A percentile compares a stretch with the other conserved stretches of the same genome.
phyloP scores from a whole-genome alignment of 1,140 invertebrate genomes.

The Cecropterus lyciades region DNA sequence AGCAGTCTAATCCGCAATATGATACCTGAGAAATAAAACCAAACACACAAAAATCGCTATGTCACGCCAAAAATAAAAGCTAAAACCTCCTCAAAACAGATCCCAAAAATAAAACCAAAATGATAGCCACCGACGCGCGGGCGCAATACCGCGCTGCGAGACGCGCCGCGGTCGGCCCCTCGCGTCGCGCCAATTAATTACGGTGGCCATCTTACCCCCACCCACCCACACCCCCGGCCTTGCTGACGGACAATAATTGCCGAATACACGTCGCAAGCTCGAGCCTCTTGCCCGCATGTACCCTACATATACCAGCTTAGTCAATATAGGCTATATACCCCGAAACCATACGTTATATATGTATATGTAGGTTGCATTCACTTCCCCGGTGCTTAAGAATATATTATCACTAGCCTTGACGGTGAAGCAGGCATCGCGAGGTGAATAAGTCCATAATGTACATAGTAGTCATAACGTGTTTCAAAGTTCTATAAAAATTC shows the following conservation, averaged over 20 bases:
- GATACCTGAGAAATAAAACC: no score
- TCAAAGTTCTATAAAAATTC: no score
- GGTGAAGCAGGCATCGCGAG: no score
- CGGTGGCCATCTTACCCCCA: conserved; percentile 79
- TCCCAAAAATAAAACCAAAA: not conserved
- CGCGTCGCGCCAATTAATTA: conserved; percentile 84
- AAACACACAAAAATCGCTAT: no score
- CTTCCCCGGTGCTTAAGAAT: no score
- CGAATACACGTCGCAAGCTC: conserved; percentile 62
- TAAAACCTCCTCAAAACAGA: no score
- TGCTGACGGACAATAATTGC: conserved; percentile 79
- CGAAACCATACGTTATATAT: no score
- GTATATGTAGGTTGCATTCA: not conserved
- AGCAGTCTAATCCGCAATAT: no score
- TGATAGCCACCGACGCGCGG: conserved; percentile 48
- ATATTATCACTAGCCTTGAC: no score
- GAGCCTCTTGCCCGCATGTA: conserved; percentile 59
- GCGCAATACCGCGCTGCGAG: conserved; percentile 74
- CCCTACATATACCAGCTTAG: conserved; percentile 20
- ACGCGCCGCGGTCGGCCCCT: conserved; percentile 78
- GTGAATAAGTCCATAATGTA: no score
- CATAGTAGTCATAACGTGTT: no score
- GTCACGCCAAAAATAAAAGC: no score
- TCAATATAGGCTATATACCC: not conserved
- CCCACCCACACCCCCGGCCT: conserved; percentile 43